Evolutionary conservation across 2,797 vertebrate genomes (phyloP).

Genomic region (Bryconaethiops microstoma): DNA sequence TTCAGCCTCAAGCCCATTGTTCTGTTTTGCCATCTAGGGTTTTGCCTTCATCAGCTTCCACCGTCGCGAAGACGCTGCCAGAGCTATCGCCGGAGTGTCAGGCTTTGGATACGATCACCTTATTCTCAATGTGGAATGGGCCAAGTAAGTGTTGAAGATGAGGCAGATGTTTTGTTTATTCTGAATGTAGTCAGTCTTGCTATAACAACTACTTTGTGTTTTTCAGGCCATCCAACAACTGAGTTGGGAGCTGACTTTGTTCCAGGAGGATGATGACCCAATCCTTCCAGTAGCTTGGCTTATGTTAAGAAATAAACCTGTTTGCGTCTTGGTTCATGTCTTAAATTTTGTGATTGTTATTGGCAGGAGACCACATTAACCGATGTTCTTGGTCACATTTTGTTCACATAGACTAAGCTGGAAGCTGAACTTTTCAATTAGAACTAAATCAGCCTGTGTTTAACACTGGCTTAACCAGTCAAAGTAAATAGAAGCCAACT

Average conservation of each 20-base stretch:
- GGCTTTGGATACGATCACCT: conserved; percentile 97
- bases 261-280: conserved; percentile 54
- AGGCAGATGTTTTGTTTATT: neutral
- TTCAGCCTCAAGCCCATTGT: too few species aligned
- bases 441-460: too few species aligned
- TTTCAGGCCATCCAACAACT: conserved; percentile 84
- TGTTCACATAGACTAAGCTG: too few species aligned
- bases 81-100: conserved; percentile 92
- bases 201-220: conserved; percentile 6
- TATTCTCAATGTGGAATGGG: conserved; percentile 98
- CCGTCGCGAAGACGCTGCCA: conserved; percentile 90
- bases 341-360: neutral
- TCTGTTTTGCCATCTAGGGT: conserved; percentile 73
- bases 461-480: too few species aligned
- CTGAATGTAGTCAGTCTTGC: neutral
- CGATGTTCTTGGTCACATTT: too few species aligned
- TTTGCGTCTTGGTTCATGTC: neutral
- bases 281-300: conserved; percentile 51
- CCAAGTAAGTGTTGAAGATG: conserved; percentile 83
- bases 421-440: too few species aligned
- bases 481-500: too few species aligned
- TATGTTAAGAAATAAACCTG: conserved; percentile 4
- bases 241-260: conserved; percentile 58
- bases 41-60: conserved; percentile 98
- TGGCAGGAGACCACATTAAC: neutral